phyloP scores from a whole-genome alignment of 2,113 vertebrate species.

The Carollia perspicillata region DNA sequence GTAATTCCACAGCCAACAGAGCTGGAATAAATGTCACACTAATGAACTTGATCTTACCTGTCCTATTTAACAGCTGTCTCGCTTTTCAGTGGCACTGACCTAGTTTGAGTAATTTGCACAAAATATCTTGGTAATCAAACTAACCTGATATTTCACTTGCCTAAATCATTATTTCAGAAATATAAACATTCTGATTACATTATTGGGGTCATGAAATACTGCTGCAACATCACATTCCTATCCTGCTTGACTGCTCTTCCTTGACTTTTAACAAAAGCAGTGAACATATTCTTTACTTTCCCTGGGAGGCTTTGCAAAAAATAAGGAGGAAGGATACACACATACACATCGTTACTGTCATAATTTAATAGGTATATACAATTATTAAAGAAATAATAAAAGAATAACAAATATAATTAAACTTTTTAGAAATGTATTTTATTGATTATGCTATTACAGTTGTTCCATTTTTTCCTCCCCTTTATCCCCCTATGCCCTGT shows the following conservation, averaged over 20 bases:
- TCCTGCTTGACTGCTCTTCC: conserved; percentile 4
- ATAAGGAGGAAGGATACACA: neutral
- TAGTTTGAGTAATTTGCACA: conserved; percentile 67
- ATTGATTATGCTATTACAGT: no score
- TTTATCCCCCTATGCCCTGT: no score
- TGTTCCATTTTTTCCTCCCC: no score
- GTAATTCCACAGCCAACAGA: conserved; percentile 24
- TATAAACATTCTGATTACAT: conserved; percentile 58
- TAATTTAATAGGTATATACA: conserved; percentile 46
- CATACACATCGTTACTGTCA: conserved; percentile 10
- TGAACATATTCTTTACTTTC: conserved; percentile 50
- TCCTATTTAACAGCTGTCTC: conserved; percentile 68
- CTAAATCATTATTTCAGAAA: conserved; percentile 67
- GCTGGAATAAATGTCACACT: conserved; percentile 13
- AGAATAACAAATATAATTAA: conserved; percentile 41
- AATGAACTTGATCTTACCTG: conserved; percentile 61
- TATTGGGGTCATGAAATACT: conserved; percentile 8
- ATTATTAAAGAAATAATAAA: conserved; percentile 51
- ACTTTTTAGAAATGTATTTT: neutral
- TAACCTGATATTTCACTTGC: conserved; percentile 69
- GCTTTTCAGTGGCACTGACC: conserved; percentile 61
- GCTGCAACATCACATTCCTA: conserved; percentile 45
- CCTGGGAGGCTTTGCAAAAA: neutral
- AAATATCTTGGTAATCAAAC: conserved; percentile 61
- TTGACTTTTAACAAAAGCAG: conserved; percentile 59